Base-by-base conservation (phyloP, 2,888 invertebrate genomes). In the Synergus japonicus region DNA sequence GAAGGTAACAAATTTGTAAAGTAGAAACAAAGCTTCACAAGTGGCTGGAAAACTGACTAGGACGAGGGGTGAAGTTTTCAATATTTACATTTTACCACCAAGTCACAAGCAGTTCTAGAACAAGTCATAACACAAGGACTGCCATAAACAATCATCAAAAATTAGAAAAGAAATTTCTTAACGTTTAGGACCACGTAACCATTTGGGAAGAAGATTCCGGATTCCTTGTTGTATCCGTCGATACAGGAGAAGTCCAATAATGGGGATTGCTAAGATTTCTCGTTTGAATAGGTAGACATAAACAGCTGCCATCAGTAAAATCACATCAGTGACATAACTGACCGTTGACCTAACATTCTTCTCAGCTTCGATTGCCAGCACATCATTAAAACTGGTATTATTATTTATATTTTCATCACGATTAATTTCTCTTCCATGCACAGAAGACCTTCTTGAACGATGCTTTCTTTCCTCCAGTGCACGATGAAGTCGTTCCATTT, bases 201-300 rank as follows among this genome's bases (percentile, higher is more conserved):
- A 86, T 4, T 85, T 83, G 4, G 89, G 87, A 44, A 90, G 80
- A 80, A 89, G 87, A 2, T 83, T 84, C 13, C 83, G 85, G 37
- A 96, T 90, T 79, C 95, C 95, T 89, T 95, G 95, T 88, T 95
- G 95, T 83, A 97, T 90, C 89, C 96, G 96, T 80, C 97, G 94
- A 91, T 96, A 97, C 73, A 96, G 95, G 91, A 97, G 94, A 3
- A 97, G 93, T 63, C 95, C 93, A 81, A 97, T 93, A 86, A 97
- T 95, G 49, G 97, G 97, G 85, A 97, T 94, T n/a, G 96, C 96
- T 73, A 96, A 93, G 84, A 96, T 93, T 89, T 96, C 96, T 89
- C 96, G 96, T 88, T 96, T 96, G 89, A 97, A 97, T 79, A 97
- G 92, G 92, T 97, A 97, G 54, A 97, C 93, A 95, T 97, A 97